Evolutionary conservation across 2,888 invertebrate genomes (phyloP), one percentile per base, ranked within the genome.

Genomic region (Papilio gigon): DNA sequence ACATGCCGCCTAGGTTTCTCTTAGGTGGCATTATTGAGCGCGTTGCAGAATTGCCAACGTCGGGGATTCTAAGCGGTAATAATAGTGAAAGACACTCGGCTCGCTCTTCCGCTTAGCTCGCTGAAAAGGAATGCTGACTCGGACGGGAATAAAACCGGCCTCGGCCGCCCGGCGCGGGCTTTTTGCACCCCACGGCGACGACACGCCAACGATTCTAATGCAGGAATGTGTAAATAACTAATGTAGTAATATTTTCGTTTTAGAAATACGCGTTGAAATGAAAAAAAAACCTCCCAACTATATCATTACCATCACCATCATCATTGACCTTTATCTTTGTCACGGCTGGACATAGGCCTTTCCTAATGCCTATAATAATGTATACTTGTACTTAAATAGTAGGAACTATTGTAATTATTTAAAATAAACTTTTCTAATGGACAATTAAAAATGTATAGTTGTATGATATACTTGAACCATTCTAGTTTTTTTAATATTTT

Each of bases 21-120:
- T 62, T 61, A 56, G 42, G 25, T 17, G 62, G 42, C 14, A 53
- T 58, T 44, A 56, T 44, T 67, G 53, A 50, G 44, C 35, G 63
- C 56, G 44, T 35, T 17, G 63, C 68, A 73, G 74, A 78, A 80
- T 72, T 75, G 77, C 77, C 74, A 76, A 77, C 75, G 75, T 80
- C 77, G 72, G 74, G 77, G 80, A 44, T 84, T 78, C 77, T 76
- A 74, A 78, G 79, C 78, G 78, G 80, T 81, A 82, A 83, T 82
- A 82, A 81, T 83, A 84, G 79, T 80, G 80, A 82, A 81, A 83
- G 83, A 84, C 80, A 82, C 79, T 76, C 71, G 76, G 81, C 76
- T 73, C 75, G 80, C 79, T 56, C 53, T 85, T 85, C 84, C 83
- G 84, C 83, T 78, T 80, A 77, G 79, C 74, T 78, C 73, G 81